phyloP scores from a whole-genome alignment of 23 tunicate genomes.

The Corella eumyota region DNA sequence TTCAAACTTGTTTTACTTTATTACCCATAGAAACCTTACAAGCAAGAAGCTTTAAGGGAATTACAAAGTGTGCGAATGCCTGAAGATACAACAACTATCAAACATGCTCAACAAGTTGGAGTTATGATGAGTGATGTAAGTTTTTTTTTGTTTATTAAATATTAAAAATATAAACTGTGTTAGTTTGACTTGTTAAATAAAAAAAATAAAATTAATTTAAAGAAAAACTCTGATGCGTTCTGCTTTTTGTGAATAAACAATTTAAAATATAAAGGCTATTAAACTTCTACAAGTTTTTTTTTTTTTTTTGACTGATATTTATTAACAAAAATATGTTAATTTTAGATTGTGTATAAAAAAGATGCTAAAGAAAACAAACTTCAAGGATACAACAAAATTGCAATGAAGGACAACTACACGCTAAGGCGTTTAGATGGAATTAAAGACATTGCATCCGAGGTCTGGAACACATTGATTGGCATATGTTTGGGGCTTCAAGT shows the following conservation, averaged over 20 bases:
- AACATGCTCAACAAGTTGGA: slow-evolving; percentile 62
- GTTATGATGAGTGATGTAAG: slow-evolving; percentile 81
- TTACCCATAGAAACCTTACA: slow-evolving; percentile 78
- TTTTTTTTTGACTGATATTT: too few species aligned
- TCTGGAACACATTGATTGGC: not conserved
- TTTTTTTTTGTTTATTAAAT: not conserved
- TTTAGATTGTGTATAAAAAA: slow-evolving; percentile 31
- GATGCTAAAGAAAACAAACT: slow-evolving; percentile 33
- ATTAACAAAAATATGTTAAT: not conserved
- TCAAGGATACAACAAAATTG: slow-evolving; percentile 69
- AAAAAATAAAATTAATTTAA: too few species aligned
- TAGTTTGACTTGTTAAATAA: not conserved
- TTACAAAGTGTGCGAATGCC: slow-evolving; percentile 39
- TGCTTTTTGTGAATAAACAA: too few species aligned
- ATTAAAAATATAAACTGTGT: not conserved
- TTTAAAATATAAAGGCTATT: too few species aligned
- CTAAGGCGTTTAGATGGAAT: slow-evolving; percentile 42
- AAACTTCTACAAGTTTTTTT: too few species aligned
- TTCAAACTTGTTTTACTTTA: too few species aligned
- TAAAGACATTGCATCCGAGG: slow-evolving; percentile 76
- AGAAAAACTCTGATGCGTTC: too few species aligned
- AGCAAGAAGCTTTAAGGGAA: slow-evolving; percentile 30
- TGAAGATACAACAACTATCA: slow-evolving; percentile 54
- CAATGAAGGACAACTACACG: slow-evolving; percentile 36
- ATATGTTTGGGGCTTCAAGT: not conserved